A percentile compares a stretch with the other conserved stretches of the same genome.
Conservation (phyloP, 2,797 vertebrate species). For the Urosaurus nigricauda region DNA sequence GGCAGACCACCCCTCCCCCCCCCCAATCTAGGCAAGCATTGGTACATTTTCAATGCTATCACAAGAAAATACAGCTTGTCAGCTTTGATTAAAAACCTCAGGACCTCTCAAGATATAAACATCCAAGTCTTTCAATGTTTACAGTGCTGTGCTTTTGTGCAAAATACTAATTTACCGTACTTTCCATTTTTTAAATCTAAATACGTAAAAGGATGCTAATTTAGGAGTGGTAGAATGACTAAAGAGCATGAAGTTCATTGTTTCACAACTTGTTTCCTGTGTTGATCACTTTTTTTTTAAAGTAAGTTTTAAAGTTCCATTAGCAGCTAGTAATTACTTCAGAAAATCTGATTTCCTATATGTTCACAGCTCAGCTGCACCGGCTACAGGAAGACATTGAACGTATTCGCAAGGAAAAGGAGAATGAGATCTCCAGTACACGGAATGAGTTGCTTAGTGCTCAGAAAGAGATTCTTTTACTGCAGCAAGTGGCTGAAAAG, state of each 20-base stretch:
- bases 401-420: slow-evolving; percentile 91
- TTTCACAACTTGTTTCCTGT: no score
- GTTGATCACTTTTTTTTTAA: not conserved
- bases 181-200: not conserved
- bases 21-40: no score
- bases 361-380: slow-evolving; percentile 87
- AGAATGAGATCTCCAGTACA: slow-evolving; percentile 89
- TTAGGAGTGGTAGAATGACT: not conserved
- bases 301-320: not conserved
- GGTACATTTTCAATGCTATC: not conserved
- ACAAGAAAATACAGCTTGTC: not conserved
- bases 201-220: not conserved
- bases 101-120: not conserved
- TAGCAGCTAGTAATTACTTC: not conserved
- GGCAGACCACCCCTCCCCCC: no score
- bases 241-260: not conserved
- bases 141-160: not conserved
- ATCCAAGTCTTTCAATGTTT: not conserved
- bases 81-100: no score
- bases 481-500: slow-evolving; percentile 89
- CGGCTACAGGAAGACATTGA: slow-evolving; percentile 93
- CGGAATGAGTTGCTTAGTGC: slow-evolving; percentile 90
- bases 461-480: slow-evolving; percentile 91
- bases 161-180: not conserved
- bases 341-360: not conserved